Conservation (phyloP, 2,888 invertebrate species). For the Tanypteryx hageni region DNA sequence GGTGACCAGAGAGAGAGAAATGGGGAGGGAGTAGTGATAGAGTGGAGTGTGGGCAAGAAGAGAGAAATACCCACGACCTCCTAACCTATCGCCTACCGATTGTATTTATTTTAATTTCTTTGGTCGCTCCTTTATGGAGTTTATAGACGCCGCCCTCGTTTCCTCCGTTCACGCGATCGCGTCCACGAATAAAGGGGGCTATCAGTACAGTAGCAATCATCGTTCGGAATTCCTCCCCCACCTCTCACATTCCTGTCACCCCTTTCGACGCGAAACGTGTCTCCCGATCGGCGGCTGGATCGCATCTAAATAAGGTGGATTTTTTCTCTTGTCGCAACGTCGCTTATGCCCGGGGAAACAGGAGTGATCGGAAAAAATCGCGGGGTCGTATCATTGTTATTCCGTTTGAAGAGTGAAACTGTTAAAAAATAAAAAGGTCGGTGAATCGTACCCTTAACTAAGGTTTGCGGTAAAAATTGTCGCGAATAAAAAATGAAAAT, state of each 20-base stretch:
- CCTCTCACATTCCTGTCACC: background rate
- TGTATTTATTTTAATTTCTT: background rate
- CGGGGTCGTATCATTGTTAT: too few species aligned
- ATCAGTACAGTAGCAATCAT: background rate
- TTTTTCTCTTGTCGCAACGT: background rate
- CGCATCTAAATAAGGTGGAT: background rate
- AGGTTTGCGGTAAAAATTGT: too few species aligned
- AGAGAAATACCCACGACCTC: background rate
- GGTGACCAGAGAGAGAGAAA: too few species aligned
- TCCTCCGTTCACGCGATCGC: background rate
- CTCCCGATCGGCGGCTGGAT: background rate
- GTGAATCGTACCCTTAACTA: too few species aligned
- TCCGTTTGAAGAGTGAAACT: too few species aligned
- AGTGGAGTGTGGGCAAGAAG: too few species aligned
- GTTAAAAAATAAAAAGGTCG: too few species aligned
- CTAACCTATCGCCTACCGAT: background rate
- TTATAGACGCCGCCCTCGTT: background rate
- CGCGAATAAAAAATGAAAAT: too few species aligned
- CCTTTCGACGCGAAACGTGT: background rate
- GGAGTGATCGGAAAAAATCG: background rate
- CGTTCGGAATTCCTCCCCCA: background rate
- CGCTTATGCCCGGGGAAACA: background rate
- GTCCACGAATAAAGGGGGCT: background rate
- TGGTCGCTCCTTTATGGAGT: background rate
- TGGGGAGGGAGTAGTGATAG: too few species aligned